phyloP scores from a whole-genome alignment of 1,140 invertebrate species.

The Zaprionus lachaisei region DNA sequence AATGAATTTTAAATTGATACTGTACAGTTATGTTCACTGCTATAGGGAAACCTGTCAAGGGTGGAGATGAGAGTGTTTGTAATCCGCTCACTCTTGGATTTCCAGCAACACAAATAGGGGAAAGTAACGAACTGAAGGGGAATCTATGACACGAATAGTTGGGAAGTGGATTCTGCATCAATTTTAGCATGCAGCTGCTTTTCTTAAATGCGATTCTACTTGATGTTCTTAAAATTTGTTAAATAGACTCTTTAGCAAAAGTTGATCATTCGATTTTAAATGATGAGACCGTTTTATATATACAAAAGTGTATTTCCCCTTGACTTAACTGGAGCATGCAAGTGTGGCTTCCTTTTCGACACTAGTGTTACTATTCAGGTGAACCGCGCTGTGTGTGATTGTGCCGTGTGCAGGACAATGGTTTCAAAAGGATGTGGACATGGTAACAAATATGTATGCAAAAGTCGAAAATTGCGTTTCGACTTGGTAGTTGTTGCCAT shows the following conservation, averaged over 20 bases:
- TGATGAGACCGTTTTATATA: too few species aligned
- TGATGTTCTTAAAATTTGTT: too few species aligned
- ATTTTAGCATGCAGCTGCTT: not conserved
- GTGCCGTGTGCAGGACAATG: conserved; percentile 29
- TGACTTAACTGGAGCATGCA: too few species aligned
- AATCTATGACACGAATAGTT: not conserved
- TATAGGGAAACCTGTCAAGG: conserved; percentile 31
- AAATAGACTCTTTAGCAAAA: too few species aligned
- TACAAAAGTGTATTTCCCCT: too few species aligned
- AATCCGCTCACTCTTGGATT: conserved; percentile 6
- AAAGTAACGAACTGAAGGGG: not conserved
- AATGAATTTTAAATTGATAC: conserved; percentile 80
- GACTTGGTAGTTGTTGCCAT: conserved; percentile 56
- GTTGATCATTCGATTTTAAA: too few species aligned
- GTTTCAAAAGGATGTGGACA: conserved; percentile 23
- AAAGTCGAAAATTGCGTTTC: conserved; percentile 68
- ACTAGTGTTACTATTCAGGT: not conserved
- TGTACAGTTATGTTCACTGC: conserved; percentile 32
- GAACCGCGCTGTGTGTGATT: conserved; percentile 3
- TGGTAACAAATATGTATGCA: conserved; percentile 60
- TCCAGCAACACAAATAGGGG: conserved; percentile 2
- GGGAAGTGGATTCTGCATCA: not conserved
- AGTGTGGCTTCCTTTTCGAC: too few species aligned
- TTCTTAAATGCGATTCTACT: not conserved
- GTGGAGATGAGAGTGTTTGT: conserved; percentile 19